Evolutionary conservation across 2,113 vertebrate species (phyloP), one percentile per base, ranked within the genome.

Genomic region (Equus przewalskii): DNA sequence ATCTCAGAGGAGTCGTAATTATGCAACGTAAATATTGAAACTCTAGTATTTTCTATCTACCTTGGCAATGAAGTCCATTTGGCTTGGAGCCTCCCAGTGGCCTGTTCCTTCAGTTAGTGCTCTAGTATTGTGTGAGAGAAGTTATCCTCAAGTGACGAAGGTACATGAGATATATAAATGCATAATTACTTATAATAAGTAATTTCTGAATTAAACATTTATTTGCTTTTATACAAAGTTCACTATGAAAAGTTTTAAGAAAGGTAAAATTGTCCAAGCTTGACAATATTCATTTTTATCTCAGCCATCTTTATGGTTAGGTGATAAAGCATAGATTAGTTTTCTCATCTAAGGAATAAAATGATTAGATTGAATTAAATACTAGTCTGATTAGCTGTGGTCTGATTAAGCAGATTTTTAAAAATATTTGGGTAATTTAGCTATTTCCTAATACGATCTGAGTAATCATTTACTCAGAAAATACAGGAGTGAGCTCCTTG

Each of bases 301-400:
- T 91, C 44, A 75, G 30, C 5, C 19, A 30, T 51, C 11, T 79
- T 89, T 82, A 26, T 51, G 51, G 15, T 70, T 58, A 62, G 30
- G 33, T 78, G 18, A 78, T 89, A 3, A 95, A 72, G 85, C 58
- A 62, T 16, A 5, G 62, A 56, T 95, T 80, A 54, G 3, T 64
- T 87, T 96, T 16, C 22, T 93, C 44, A 87, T 72, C 18, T 85
- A 67, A 58, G 73, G 28, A 73, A 49, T 89, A 64, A 73, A 76
- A 91, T 3, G 7, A 79, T 69, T 56, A 69, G 13, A 1, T 56
- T 93, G 67, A 89, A 89, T 91, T 85, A 84, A 75, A 36, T 33
- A 75, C 5, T 91, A 67, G 9, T 26, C 26, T n/a, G 10, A 54
- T 69, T 83, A 73, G 16, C 18, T 60, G 0, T 36, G 2, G 18